A percentile compares a stretch with the other conserved stretches of the same genome.
These are phyloP conservation scores for Pseudobourletiella spinata DNA, from an alignment of 1,140 invertebrate species.

Conservation along the genomic window DNA sequence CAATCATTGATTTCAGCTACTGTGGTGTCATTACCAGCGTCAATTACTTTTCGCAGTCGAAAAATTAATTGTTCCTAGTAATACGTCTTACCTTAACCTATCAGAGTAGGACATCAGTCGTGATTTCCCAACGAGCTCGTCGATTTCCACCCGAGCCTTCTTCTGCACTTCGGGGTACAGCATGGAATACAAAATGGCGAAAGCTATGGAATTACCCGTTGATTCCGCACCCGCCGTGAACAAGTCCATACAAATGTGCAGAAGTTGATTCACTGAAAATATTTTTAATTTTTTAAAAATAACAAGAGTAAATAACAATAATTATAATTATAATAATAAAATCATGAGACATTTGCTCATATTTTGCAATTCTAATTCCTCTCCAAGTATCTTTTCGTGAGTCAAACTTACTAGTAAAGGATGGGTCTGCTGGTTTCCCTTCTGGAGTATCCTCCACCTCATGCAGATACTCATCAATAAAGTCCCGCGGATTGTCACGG, in stretches of 20 bases:
- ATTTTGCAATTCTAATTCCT: neutral
- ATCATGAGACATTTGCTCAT: neutral
- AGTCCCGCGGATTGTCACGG: slow-evolving; percentile 49
- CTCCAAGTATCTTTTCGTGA: too few species aligned
- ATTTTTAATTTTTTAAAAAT: neutral
- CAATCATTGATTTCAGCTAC: too few species aligned
- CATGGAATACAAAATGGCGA: slow-evolving; percentile 45
- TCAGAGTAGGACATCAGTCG: slow-evolving; percentile 42
- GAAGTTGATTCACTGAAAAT: slow-evolving; percentile 35
- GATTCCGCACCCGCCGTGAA: slow-evolving; percentile 45
- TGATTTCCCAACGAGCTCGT: slow-evolving; percentile 42
- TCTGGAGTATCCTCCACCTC: slow-evolving; percentile 53
- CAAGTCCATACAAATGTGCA: slow-evolving; percentile 31
- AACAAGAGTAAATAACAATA: neutral
- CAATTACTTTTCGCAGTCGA: too few species aligned
- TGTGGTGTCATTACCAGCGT: too few species aligned
- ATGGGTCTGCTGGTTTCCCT: slow-evolving; percentile 41
- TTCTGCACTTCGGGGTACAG: slow-evolving; percentile 44
- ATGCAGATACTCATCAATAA: slow-evolving; percentile 66
- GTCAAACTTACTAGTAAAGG: slow-evolving; percentile 53
- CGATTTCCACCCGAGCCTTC: slow-evolving; percentile 45
- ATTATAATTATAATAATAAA: neutral
- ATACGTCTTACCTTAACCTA: slow-evolving; percentile 16
- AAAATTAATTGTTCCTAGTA: too few species aligned
- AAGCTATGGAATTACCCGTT: slow-evolving; percentile 45